Evolutionary conservation across 2,888 invertebrate species (phyloP).

Genomic region (Drosophila maculinotata): DNA sequence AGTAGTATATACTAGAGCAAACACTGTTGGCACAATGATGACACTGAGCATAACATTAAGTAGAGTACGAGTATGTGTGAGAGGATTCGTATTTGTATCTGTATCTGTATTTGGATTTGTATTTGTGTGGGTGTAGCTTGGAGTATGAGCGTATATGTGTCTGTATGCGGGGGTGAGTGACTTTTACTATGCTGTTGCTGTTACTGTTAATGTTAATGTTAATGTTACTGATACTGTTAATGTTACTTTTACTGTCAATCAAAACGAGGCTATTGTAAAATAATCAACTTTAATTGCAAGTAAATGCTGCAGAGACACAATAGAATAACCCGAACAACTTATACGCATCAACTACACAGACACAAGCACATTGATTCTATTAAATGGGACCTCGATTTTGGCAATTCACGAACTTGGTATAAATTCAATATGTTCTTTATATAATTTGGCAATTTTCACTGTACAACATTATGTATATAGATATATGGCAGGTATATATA

Average conservation of each 20-base stretch:
- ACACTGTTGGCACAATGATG: conserved; percentile 77
- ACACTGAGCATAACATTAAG: conserved; percentile 68
- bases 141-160: conserved; percentile 62
- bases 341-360: conserved; percentile 74
- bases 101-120: conserved; percentile 39
- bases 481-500: conserved; percentile 73
- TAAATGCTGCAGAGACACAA: conserved; percentile 38
- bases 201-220: conserved; percentile 33
- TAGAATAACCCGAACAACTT: conserved; percentile 42
- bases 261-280: conserved; percentile 29
- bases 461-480: conserved; percentile 67
- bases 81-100: conserved; percentile 47
- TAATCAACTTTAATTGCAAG: conserved; percentile 33
- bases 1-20: conserved; percentile 52
- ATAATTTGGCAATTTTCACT: conserved; percentile 53
- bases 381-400: conserved; percentile 49
- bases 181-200: conserved; percentile 43
- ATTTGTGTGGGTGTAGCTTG: conserved; percentile 50
- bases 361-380: conserved; percentile 71
- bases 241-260: conserved; percentile 22
- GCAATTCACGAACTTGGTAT: conserved; percentile 23
- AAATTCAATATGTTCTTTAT: conserved; percentile 21
- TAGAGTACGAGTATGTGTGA: conserved; percentile 55
- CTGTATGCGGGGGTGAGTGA: conserved; percentile 56
- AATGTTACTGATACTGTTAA: conserved; percentile 20